Percentiles rank a stretch among this genome's conserved stretches.
Conservation (phyloP, 2,113 vertebrate genomes). For the Dicentrarchus labrax region DNA sequence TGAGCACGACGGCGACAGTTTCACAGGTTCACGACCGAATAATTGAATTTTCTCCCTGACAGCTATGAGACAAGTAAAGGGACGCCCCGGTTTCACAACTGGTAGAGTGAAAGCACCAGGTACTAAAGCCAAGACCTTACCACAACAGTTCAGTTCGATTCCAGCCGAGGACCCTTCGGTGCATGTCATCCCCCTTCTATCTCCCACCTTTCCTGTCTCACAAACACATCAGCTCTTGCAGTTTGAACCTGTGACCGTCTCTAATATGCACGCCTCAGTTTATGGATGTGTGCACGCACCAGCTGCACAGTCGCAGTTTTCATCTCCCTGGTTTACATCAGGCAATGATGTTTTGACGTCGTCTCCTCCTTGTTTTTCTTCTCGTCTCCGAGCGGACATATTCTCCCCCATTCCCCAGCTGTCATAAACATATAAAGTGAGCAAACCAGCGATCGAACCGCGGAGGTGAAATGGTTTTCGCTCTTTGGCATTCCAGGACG, state of each 20-base stretch:
- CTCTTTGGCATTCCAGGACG: conserved; percentile 20
- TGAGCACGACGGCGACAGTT: too few relatives aligned
- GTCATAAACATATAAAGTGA: conserved; percentile 35
- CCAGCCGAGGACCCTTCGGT: too few relatives aligned
- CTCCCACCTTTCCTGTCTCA: too few relatives aligned
- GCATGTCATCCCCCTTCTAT: too few relatives aligned
- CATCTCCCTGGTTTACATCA: background rate
- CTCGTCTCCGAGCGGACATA: background rate
- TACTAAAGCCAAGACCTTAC: too few relatives aligned
- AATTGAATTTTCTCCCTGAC: too few relatives aligned
- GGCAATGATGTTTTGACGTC: background rate
- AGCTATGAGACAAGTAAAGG: too few relatives aligned
- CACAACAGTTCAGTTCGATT: too few relatives aligned
- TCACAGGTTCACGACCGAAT: too few relatives aligned
- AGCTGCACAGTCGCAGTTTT: background rate
- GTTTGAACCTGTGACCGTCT: background rate
- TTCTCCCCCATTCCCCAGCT: background rate
- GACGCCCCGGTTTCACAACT: too few relatives aligned
- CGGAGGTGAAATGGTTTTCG: conserved; percentile 10
- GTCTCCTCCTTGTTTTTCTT: background rate
- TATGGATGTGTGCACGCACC: background rate
- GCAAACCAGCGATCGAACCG: conserved; percentile 1
- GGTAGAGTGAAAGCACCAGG: too few relatives aligned
- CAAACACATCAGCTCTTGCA: background rate
- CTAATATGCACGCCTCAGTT: too few relatives aligned